Evolutionary conservation across 2,888 invertebrate genomes (phyloP), one percentile per base, ranked within the genome.

Genomic region (Tenthredo distinguenda): DNA sequence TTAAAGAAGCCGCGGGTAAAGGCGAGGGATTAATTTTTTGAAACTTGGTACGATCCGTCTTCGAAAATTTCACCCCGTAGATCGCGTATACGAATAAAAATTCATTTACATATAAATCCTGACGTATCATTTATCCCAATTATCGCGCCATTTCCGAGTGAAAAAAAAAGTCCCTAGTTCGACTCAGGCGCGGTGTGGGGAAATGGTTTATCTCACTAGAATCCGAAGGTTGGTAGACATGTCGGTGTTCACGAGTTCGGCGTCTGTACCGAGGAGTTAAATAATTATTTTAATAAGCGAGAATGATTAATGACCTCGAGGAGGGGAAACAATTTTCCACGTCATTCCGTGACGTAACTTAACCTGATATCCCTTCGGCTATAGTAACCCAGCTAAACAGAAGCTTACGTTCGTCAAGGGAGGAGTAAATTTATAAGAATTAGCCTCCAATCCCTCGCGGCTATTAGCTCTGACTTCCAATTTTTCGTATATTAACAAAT

Each of bases 261-360:
- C 4, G 31, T 7, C 1, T 34, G 18, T 68, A 10, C 34, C 72
- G 7, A 31, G 31, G 12, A 21, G 72, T 74, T 43, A 43, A 74
- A 74, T 74, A 74, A 74, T 74, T 55, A 77, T 77, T 34, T 55
- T 34, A 55, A 55, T 77, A 77, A 55, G 18, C 47, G 26, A 77
- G 15, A 5, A 55, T 77, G 77, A 77, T 77, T 50, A n/a, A 77
- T 77, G 77, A 50, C 77, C 31, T 50, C 9, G 26, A 26, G 4
- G 15, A 12, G 34, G 34, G 77, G 34, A 77, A 77, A 50, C 34
- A 55, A 77, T 77, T 50, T 77, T 77, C 77, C 26, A 55, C 77
- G 31, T 77, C 31, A 31, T 55, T 55, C 31, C 55, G 34, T 74
- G 43, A 43, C 15, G 15, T n/a, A 74, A 40, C 15, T 43, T 47